Base-by-base conservation (phyloP, 2,888 invertebrate species). In the Myathropa florea region DNA sequence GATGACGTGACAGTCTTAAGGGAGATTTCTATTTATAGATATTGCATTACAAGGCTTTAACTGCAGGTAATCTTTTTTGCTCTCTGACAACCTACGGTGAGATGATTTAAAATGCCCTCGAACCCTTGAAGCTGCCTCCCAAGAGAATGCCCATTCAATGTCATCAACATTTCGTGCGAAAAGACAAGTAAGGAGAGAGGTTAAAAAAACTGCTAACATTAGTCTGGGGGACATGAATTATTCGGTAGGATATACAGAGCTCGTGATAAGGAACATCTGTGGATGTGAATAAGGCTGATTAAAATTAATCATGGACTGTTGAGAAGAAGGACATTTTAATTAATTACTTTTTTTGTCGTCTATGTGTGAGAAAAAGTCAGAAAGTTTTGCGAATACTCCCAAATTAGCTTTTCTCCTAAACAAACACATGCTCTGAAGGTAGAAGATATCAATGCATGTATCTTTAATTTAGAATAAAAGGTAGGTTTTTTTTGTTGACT, bases 11-110 rank as follows among this genome's bases (percentile, higher is more conserved):
- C 78, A 68, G 63, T 46, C 68, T 68, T 53, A 64, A 79, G 60
- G 68, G 64, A 68, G 61, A 26, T 72, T 65, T 70, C 84, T 81
- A 76, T 84, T 80, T 71, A 75, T 81, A 61, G 75, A 76, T 71
- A 72, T 67, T 84, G 84, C 81, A 76, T 84, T 76, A 80, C 70
- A 65, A 55, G 71, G 71, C 67, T 63, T 9, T 60, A 39, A 55
- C 68, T 67, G 83, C 72, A 83, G 79, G 75, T 72, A 75, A 67
- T 21, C 53, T 65, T 18, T 33, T 33, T 61, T 53, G 24, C 61
- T 68, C 30, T 3, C 23, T 24, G 64, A 26, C 55, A 30, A 30
- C 30, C 33, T 6, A 46, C 46, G n/a, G 57, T 23, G 39, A 46
- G 63, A 71, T 59, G 33, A 79, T 64, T 79, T 79, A n/a, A 64